Evolutionary conservation across 2,797 vertebrate genomes (phyloP), one percentile per base, ranked within the genome.

Genomic region (Etheostoma nigrum): DNA sequence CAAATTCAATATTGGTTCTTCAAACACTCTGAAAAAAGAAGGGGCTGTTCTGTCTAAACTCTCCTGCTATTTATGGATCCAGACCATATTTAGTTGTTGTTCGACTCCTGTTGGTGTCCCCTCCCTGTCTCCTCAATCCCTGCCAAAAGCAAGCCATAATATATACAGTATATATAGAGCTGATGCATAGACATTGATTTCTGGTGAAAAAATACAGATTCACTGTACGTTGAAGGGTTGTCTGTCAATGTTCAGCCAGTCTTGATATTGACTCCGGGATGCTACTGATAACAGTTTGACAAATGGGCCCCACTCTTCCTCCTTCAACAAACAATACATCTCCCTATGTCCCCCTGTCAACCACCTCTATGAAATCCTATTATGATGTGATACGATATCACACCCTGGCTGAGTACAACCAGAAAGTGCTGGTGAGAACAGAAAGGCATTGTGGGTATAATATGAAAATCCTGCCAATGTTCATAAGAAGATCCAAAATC

Each of bases 251-350:
- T 68, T 64, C 68, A 74, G 79, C 62, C 63, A 25, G 59, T 87
- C 82, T 74, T 92, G 79, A 89, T 94, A 91, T 90, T 94, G 92
- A 93, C 89, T 88, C 81, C 6, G 2, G 76, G 82, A 93, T 78
- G 78, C 59, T 65, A 54, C 79, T 55, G 86, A 93, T 94, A 94
- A 89, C 5, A 23, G 57, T 69, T 82, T 94, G 91, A 94, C 81
- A 90, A 92, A 93, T 91, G 84, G 76, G 75, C 59, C 36, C 59
- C 68, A 61, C 77, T 85, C 79, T 25, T 76, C 76, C 76, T 77
- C 58, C 57, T 69, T 72, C 83, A 81, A 90, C 85, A 88, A 74
- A 86, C 79, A 72, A 87, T 90, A 82, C 74, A 89, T 93, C 88
- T 88, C 79, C 63, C 66, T 67, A 44, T 59, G 55, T 81, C 84